These are phyloP conservation scores for Oligia fasciuncula DNA, from an alignment of 2,888 invertebrate species.

Conservation along the genomic window DNA sequence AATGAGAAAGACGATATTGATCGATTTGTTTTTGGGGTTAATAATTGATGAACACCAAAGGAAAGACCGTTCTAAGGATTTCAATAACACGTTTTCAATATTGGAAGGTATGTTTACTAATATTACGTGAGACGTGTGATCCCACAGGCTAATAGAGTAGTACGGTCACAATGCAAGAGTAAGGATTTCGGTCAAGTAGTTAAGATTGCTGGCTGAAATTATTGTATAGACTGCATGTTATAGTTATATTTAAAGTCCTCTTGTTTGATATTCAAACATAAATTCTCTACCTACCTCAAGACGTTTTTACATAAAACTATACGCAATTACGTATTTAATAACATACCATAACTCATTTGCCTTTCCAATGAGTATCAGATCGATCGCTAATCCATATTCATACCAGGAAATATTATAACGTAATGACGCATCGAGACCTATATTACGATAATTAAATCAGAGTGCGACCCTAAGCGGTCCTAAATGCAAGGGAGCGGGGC, in stretches of 20 bases:
- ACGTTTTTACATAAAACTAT: constrained; percentile 17
- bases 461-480: constrained; percentile 63
- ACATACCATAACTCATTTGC: constrained; percentile 28
- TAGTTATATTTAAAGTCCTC: background rate
- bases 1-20: too few species aligned
- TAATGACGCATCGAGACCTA: constrained; percentile 43
- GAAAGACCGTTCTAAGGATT: too few species aligned
- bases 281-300: constrained; percentile 39
- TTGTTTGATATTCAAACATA: background rate
- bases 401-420: constrained; percentile 47
- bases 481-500: constrained; percentile 72
- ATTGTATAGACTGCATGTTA: too few species aligned
- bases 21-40: too few species aligned
- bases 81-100: too few species aligned
- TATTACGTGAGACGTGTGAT: too few species aligned
- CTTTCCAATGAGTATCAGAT: constrained; percentile 31
- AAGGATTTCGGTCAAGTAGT: too few species aligned
- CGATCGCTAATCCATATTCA: constrained; percentile 48
- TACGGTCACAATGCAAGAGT: too few species aligned
- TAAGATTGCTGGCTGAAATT: background rate
- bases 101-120: too few species aligned
- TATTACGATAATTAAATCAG: constrained; percentile 64
- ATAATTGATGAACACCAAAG: too few species aligned
- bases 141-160: too few species aligned
- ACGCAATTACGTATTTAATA: constrained; percentile 29